Base-by-base conservation (phyloP, 1,140 invertebrate species). In the Epicauta chinensis region DNA sequence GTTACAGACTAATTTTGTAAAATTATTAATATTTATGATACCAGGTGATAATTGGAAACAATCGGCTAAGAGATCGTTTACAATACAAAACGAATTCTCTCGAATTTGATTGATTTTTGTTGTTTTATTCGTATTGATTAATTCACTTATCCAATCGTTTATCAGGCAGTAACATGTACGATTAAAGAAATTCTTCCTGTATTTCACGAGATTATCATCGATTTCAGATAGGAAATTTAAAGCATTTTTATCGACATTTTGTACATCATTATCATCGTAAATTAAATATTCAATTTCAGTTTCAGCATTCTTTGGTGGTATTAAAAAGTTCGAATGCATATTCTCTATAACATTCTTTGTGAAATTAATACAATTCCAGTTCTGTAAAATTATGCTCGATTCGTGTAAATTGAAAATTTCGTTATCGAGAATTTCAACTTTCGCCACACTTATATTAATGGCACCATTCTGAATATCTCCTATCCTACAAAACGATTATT, bases 261-360 rank as follows among this genome's bases (percentile, higher is more conserved):
- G 71, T 3, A 84, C 73, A 58, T 78, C 77, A 59, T 86, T 85
- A 16, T 77, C 76, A 85, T 86, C 4, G 75, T 71, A 46, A 85
- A 77, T 34, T n/a, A 34, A n/a, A 34, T 34, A 34, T 55, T 79
- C 76, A 23, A 75, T 60, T 15, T 70, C 64, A 0, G 74, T 61
- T 43, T 73, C 61, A 11, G 55, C 69, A 51, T 61, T 68, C 9
- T 37, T 55, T 2, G 61, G 57, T 55, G 70, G 63, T 2, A 63
- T 63, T 44, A 86, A 76, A 14, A 81, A 78, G 34, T 80, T 71
- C 0, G 69, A 48, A 6, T 77, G 72, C 2, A 86, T 56, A 16
- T 72, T 63, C 15, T 77, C 67, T 59, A 87, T 85, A 12, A 77
- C 73, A 58, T 86, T 86, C 45, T 77, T 68, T 43, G 81, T 77